These are phyloP conservation scores for Orchestia grillus DNA, from an alignment of 1,140 invertebrate species.

Conservation along the genomic window DNA sequence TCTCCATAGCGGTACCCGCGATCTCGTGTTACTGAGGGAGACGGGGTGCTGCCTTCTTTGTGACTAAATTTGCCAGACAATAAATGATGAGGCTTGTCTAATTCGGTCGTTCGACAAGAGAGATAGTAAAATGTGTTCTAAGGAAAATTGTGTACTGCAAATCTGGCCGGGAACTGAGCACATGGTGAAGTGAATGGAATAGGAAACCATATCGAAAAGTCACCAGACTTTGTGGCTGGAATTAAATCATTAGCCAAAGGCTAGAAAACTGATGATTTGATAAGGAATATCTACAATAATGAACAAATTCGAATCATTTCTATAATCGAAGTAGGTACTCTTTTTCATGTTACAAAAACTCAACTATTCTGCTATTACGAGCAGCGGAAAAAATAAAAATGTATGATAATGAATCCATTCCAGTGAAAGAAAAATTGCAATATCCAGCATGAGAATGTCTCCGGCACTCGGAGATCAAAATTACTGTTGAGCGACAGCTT, in stretches of 20 bases:
- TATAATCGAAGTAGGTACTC: not conserved
- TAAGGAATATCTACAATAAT: not conserved
- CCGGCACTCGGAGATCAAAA: not conserved
- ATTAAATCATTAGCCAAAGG: not conserved
- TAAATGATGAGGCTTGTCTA: not conserved
- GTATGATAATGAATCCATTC: not conserved
- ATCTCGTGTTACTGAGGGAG: not conserved
- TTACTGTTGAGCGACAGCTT: not conserved
- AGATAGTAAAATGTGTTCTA: not conserved
- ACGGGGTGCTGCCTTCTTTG: not conserved
- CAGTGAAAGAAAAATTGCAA: not conserved
- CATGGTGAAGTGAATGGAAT: not conserved
- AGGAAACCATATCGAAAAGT: not conserved
- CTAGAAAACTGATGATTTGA: not conserved
- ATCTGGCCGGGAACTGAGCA: not conserved
- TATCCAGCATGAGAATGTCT: not conserved
- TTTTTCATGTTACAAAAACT: not conserved
- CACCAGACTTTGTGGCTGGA: not conserved
- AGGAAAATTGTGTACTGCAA: not conserved
- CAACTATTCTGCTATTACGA: not conserved
- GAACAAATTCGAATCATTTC: not conserved
- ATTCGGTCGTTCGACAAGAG: not conserved
- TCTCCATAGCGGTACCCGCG: not conserved
- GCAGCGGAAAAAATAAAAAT: not conserved
- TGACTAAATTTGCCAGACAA: not conserved